Percentiles rank a stretch among this genome's conserved stretches.
These are phyloP conservation scores for Hemiscyllium ocellatum DNA, from an alignment of 2,113 vertebrate genomes.

Conservation along the genomic window DNA sequence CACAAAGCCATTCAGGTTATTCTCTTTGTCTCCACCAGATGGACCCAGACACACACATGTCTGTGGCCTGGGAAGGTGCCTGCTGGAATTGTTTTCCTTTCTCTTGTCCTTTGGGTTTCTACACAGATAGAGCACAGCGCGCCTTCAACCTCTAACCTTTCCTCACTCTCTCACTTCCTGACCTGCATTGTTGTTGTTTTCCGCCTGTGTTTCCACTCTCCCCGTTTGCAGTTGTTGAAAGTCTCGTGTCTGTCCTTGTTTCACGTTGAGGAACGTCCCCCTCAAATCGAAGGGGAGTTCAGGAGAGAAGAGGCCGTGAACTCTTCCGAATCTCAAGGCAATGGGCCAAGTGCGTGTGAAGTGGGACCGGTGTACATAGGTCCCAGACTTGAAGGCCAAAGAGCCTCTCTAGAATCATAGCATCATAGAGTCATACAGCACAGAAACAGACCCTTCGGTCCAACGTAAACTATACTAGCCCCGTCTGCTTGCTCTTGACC, in stretches of 20 bases:
- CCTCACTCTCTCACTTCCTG: not conserved
- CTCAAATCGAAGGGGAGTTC: not conserved
- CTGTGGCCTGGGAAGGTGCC: not conserved
- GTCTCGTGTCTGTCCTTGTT: not conserved
- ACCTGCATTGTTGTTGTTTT: not conserved
- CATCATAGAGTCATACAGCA: too few species aligned
- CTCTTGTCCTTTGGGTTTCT: not conserved
- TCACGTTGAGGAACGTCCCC: not conserved
- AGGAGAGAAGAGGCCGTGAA: not conserved
- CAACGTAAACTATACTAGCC: too few species aligned
- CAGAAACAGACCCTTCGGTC: too few species aligned
- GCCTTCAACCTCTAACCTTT: not conserved
- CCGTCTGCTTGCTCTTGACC: too few species aligned
- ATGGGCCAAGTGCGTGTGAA: too few species aligned
- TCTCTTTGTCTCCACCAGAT: not conserved
- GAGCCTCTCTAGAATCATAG: too few species aligned
- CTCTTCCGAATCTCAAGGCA: too few species aligned
- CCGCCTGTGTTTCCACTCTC: not conserved
- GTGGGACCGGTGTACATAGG: too few species aligned
- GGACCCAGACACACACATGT: not conserved
- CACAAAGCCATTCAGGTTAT: not conserved
- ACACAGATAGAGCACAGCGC: not conserved
- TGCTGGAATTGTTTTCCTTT: not conserved
- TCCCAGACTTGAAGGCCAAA: too few species aligned
- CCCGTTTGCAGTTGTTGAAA: not conserved